Conservation (phyloP, 2,888 invertebrate genomes). For the Chromoteleia sp. region DNA sequence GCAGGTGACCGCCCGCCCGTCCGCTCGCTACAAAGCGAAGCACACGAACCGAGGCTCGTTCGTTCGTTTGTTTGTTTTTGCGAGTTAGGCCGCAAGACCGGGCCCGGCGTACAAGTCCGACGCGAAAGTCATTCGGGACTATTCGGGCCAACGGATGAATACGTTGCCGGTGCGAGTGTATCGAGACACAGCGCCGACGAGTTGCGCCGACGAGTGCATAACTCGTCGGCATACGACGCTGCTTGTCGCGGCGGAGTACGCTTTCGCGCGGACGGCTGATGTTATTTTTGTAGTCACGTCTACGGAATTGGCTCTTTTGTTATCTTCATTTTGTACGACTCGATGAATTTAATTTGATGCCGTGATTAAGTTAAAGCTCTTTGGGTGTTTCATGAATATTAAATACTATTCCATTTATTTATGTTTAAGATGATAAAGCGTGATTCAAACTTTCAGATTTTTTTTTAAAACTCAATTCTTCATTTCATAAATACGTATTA, state of each 20-base stretch:
- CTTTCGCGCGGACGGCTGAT: slow-evolving; percentile 1
- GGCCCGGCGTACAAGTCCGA: slow-evolving; percentile 1
- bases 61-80: slow-evolving; percentile 64
- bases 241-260: slow-evolving; percentile 28
- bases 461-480: too few relatives aligned
- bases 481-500: too few relatives aligned
- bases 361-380: background rate
- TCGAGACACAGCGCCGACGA: too few relatives aligned
- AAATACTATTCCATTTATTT: too few relatives aligned
- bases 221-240: too few relatives aligned
- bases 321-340: slow-evolving; percentile 15
- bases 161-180: too few relatives aligned
- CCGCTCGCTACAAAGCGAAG: slow-evolving; percentile 48
- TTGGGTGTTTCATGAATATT: background rate
- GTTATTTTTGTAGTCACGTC: slow-evolving; percentile 46
- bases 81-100: slow-evolving; percentile 37
- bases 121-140: slow-evolving; percentile 35
- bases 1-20: slow-evolving; percentile 22
- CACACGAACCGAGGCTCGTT: too few relatives aligned
- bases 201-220: too few relatives aligned
- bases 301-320: slow-evolving; percentile 24
- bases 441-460: too few relatives aligned
- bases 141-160: slow-evolving; percentile 46
- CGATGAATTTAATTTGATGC: background rate
- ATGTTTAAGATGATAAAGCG: too few relatives aligned